Percentiles rank a stretch among this genome's conserved stretches.
These are phyloP conservation scores for Liodrosophila aerea DNA, from an alignment of 2,888 invertebrate genomes.

Conservation along the genomic window DNA sequence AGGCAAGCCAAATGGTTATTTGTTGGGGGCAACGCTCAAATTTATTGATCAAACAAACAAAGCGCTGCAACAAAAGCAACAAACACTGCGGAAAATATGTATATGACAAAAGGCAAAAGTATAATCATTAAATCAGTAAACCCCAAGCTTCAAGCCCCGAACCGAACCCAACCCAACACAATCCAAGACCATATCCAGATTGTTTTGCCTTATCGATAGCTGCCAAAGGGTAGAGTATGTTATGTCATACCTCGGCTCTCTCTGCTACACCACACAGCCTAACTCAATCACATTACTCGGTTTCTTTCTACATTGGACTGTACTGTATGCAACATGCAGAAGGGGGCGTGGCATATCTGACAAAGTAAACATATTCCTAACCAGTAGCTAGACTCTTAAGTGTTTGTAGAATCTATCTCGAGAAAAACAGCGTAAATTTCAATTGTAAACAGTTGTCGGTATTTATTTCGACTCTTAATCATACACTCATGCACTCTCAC, in stretches of 20 bases:
- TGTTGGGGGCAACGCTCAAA: constrained; percentile 34
- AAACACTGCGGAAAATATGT: neutral
- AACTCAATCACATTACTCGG: too few species aligned
- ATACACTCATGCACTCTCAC: constrained; percentile 20
- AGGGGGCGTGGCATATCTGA: neutral
- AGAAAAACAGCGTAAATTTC: constrained; percentile 50
- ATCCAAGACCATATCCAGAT: too few species aligned
- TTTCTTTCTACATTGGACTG: too few species aligned
- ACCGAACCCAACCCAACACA: too few species aligned
- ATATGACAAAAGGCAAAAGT: neutral
- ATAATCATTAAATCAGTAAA: too few species aligned
- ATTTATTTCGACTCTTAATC: constrained; percentile 18
- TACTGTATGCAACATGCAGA: neutral
- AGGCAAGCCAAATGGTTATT: constrained; percentile 25
- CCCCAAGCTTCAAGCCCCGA: too few species aligned
- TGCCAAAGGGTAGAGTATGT: too few species aligned
- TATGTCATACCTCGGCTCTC: too few species aligned
- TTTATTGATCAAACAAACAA: constrained; percentile 73
- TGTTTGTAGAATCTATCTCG: constrained; percentile 31
- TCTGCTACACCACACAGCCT: too few species aligned
- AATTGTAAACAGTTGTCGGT: constrained; percentile 67
- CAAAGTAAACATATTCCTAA: neutral
- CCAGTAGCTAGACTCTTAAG: neutral
- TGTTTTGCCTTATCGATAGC: too few species aligned
- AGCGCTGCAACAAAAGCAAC: constrained; percentile 46